phyloP scores from a whole-genome alignment of 2,888 invertebrate genomes.

The Tinea pellionella region DNA sequence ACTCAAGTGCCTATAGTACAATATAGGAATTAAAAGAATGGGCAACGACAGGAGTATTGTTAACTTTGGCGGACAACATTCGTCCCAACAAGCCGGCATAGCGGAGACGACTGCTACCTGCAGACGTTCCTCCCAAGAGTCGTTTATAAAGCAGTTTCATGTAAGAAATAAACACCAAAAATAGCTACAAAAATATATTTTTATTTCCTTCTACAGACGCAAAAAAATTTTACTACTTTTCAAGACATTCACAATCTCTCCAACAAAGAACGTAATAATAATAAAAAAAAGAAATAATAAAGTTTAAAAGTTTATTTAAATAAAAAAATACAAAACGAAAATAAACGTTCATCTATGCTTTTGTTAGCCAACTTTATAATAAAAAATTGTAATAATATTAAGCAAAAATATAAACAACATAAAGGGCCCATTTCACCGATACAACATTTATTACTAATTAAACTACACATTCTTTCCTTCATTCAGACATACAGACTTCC shows the following conservation, averaged over 20 bases:
- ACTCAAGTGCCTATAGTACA: no score
- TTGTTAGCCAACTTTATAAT: slow-evolving; percentile 42
- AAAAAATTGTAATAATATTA: not conserved
- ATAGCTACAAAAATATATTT: not conserved
- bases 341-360: slow-evolving; percentile 47
- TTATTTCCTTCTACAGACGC: not conserved
- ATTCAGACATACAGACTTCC: no score
- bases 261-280: not conserved
- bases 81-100: no score
- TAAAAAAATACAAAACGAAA: slow-evolving; percentile 45
- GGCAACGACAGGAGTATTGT: no score
- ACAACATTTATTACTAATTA: not conserved
- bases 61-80: no score
- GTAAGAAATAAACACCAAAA: no score
- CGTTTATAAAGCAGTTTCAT: no score
- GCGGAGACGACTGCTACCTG: no score
- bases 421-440: not conserved
- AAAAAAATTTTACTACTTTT: not conserved
- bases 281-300: slow-evolving; percentile 24
- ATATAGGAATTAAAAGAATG: no score
- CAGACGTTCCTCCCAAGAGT: no score
- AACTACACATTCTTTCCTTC: no score
- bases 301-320: slow-evolving; percentile 64
- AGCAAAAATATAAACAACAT: not conserved
- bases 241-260: not conserved